Evolutionary conservation across 2,888 invertebrate genomes (phyloP).

Genomic region (Sphecodes monilicornis): DNA sequence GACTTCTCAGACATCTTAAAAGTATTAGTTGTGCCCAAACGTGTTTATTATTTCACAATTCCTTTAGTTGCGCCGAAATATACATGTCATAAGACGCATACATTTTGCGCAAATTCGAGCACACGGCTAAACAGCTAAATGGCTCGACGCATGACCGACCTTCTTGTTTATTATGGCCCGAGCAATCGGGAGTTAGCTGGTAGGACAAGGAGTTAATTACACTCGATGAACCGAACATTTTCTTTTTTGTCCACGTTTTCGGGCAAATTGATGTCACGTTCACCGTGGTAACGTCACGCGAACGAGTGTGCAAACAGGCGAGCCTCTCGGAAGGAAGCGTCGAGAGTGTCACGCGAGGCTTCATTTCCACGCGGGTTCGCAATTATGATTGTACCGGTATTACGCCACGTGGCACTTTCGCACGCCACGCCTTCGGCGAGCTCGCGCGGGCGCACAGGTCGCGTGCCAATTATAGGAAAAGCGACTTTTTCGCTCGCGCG

Average conservation of each 20-base stretch:
- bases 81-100: too few relatives aligned
- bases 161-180: too few relatives aligned
- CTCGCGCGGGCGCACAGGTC: conserved; percentile 29
- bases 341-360: conserved; percentile 54
- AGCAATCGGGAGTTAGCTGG: too few relatives aligned
- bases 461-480: conserved; percentile 62
- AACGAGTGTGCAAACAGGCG: neutral
- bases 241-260: neutral
- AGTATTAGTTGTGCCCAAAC: too few relatives aligned
- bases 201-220: too few relatives aligned
- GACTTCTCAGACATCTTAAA: too few relatives aligned
- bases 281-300: neutral
- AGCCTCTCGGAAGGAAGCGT: conserved; percentile 37
- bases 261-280: neutral
- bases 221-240: neutral
- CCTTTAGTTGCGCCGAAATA: too few relatives aligned
- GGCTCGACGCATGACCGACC: too few relatives aligned
- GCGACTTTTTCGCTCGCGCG: conserved; percentile 47
- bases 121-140: too few relatives aligned
- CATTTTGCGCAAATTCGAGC: too few relatives aligned
- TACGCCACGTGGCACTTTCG: conserved; percentile 62
- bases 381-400: conserved; percentile 61
- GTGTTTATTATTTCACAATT: too few relatives aligned
- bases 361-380: conserved; percentile 45
- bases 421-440: conserved; percentile 61